Percentiles rank a stretch among this genome's conserved stretches.
phyloP scores from a whole-genome alignment of 1,140 invertebrate genomes.

The Vanessa tameamea region DNA sequence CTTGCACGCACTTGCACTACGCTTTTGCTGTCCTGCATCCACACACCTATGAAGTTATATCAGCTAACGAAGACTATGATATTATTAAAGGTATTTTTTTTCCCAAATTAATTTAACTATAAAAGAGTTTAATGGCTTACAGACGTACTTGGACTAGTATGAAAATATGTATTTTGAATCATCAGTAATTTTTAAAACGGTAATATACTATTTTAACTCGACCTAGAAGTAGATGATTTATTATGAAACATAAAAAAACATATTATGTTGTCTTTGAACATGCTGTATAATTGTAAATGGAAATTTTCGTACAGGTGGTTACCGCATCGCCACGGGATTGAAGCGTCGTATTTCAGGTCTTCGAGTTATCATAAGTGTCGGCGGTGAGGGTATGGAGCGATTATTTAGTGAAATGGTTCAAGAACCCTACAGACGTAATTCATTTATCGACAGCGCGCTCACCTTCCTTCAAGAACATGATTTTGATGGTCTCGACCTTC shows the following conservation, averaged over 20 bases:
- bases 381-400: conserved; percentile 78
- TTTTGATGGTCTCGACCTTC: conserved; percentile 83
- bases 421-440: conserved; percentile 66
- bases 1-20: conserved; percentile 91
- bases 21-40: conserved; percentile 87
- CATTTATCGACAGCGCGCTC: conserved; percentile 84
- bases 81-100: conserved; percentile 78
- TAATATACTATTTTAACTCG: too few relatives aligned
- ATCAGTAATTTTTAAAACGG: too few relatives aligned
- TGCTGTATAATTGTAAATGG: not conserved
- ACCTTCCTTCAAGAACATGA: conserved; percentile 80
- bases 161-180: too few relatives aligned
- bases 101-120: not conserved
- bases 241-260: too few relatives aligned
- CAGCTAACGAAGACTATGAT: conserved; percentile 82
- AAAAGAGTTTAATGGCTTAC: not conserved
- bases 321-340: conserved; percentile 78
- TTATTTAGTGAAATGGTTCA: conserved; percentile 80
- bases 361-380: conserved; percentile 81
- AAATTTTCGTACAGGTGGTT: conserved; percentile 70
- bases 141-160: not conserved
- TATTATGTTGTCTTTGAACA: too few relatives aligned
- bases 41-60: conserved; percentile 81
- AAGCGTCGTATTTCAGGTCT: conserved; percentile 77
- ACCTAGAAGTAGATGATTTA: too few relatives aligned